phyloP scores from a whole-genome alignment of 2,113 vertebrate species.

The Passer montanus region DNA sequence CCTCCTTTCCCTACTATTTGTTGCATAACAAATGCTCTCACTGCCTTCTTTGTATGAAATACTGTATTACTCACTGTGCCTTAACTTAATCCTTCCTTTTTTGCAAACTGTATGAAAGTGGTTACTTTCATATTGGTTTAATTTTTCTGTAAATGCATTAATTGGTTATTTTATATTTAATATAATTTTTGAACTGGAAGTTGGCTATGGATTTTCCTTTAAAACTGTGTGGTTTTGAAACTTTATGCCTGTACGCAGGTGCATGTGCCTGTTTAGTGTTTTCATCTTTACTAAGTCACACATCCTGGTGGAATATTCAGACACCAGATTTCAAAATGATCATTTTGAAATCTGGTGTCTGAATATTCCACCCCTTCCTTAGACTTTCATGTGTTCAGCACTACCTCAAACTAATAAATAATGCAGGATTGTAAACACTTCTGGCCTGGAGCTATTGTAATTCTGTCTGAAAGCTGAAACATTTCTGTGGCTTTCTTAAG shows the following conservation, averaged over 20 bases:
- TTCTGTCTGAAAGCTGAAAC: background rate
- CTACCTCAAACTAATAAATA: background rate
- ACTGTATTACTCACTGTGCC: conserved; percentile 72
- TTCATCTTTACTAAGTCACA: background rate
- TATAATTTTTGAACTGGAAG: conserved; percentile 63
- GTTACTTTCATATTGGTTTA: conserved; percentile 48
- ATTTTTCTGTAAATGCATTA: conserved; percentile 74
- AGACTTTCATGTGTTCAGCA: background rate
- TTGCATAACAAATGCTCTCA: conserved; percentile 20
- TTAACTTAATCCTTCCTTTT: conserved; percentile 76
- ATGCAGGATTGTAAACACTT: background rate
- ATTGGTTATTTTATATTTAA: conserved; percentile 73
- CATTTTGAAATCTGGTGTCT: too few relatives aligned
- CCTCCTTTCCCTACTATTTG: background rate
- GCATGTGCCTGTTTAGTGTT: accelerated
- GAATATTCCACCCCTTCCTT: background rate
- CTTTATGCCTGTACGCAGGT: background rate
- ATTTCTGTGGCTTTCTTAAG: background rate
- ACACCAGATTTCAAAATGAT: background rate
- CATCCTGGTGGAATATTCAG: background rate
- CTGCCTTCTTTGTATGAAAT: conserved; percentile 52
- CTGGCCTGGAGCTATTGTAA: background rate
- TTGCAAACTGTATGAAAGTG: conserved; percentile 60
- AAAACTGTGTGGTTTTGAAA: background rate
- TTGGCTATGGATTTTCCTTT: conserved; percentile 38